phyloP scores from a whole-genome alignment of 2,888 invertebrate species.

The Leptarthrus brevirostris region DNA sequence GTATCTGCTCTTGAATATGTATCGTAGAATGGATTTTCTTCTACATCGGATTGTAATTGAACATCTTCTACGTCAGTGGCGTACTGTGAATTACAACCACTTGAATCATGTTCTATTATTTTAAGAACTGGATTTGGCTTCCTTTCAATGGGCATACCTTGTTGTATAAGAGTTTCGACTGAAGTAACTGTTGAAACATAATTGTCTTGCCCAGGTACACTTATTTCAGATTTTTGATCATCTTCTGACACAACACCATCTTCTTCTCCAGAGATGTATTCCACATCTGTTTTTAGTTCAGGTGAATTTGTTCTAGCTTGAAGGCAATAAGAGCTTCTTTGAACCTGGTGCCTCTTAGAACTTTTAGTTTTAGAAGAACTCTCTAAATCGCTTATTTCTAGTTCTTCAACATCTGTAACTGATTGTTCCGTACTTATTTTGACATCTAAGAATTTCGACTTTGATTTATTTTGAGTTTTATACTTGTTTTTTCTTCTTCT shows the following conservation, averaged over 20 bases:
- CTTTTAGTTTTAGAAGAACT: slow-evolving; percentile 48
- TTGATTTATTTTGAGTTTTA: slow-evolving; percentile 58
- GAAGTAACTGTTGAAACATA: slow-evolving; percentile 55
- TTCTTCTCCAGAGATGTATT: slow-evolving; percentile 67
- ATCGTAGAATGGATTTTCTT: slow-evolving; percentile 60
- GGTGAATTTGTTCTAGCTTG: slow-evolving; percentile 53
- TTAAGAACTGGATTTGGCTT: slow-evolving; percentile 52
- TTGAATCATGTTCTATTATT: background rate
- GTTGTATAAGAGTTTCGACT: slow-evolving; percentile 52
- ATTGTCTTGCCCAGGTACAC: slow-evolving; percentile 53
- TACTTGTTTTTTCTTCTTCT: slow-evolving; percentile 63
- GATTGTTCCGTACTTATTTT: slow-evolving; percentile 50
- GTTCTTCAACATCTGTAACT: slow-evolving; percentile 66
- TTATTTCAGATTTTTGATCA: slow-evolving; percentile 48
- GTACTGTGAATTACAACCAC: slow-evolving; percentile 53
- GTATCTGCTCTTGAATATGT: slow-evolving; percentile 57
- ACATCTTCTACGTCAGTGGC: slow-evolving; percentile 69
- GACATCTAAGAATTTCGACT: slow-evolving; percentile 55
- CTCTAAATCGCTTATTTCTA: slow-evolving; percentile 64
- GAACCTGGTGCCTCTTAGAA: slow-evolving; percentile 53
- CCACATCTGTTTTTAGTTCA: slow-evolving; percentile 65
- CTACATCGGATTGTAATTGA: slow-evolving; percentile 67
- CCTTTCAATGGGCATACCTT: slow-evolving; percentile 24
- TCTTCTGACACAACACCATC: slow-evolving; percentile 50
- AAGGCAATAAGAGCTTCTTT: slow-evolving; percentile 1